These are phyloP conservation scores for Silvanus unidentatus DNA, from an alignment of 2,888 invertebrate species.

Conservation along the genomic window DNA sequence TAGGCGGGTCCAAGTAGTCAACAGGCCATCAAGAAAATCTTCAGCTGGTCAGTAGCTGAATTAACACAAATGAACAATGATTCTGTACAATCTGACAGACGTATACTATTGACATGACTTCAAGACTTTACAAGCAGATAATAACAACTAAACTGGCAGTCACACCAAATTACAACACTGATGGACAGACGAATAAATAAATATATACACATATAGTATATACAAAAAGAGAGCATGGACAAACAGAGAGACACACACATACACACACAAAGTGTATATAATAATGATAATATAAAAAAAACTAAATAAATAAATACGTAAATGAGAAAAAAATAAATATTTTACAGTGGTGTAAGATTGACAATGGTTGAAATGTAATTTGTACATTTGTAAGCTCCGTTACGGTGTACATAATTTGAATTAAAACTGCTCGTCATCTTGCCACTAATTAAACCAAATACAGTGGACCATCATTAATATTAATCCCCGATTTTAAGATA, in stretches of 20 bases:
- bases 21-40: conserved; percentile 4
- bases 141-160: conserved; percentile 21
- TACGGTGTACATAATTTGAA: conserved; percentile 33
- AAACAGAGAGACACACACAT: no score
- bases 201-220: conserved; percentile 19
- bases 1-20: conserved; percentile 2
- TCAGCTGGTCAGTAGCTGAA: conserved; percentile 7
- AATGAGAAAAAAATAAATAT: conserved; percentile 18
- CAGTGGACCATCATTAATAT: conserved; percentile 17
- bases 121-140: conserved; percentile 5
- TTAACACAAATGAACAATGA: conserved; percentile 5
- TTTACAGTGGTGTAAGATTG: conserved; percentile 14
- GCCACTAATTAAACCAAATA: conserved; percentile 38
- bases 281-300: conserved; percentile 3
- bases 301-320: conserved; percentile 26
- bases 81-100: conserved; percentile 4
- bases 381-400: conserved; percentile 35
- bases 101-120: conserved; percentile 5
- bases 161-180: conserved; percentile 18
- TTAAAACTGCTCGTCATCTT: conserved; percentile 39
- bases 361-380: conserved; percentile 37
- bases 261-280: no score
- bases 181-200: conserved; percentile 23
- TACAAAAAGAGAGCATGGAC: no score
- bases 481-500: conserved; percentile 6